Evolutionary conservation across 2,888 invertebrate species (phyloP).

Genomic region (Cheilosia soror): DNA sequence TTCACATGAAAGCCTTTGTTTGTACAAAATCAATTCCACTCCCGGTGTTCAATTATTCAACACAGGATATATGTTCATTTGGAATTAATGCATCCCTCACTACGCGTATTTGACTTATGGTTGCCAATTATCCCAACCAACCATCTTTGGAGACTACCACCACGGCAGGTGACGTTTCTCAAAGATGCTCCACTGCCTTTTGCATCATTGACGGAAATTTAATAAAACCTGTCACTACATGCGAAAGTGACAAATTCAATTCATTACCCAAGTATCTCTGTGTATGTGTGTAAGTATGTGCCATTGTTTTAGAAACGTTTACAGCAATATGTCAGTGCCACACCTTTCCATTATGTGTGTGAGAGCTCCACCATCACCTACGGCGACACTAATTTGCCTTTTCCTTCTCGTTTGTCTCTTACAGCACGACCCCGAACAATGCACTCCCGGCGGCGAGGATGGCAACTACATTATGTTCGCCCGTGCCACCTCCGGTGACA

Average conservation of each 20-base stretch:
- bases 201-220: conserved; percentile 12
- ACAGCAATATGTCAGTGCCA: conserved; percentile 40
- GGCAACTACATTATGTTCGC: conserved; percentile 99
- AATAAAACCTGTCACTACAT: conserved; percentile 50
- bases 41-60: not conserved
- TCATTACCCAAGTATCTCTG: conserved; percentile 29
- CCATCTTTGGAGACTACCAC: not conserved
- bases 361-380: conserved; percentile 4
- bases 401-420: conserved; percentile 76
- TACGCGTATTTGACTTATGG: not conserved
- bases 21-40: not conserved
- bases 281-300: conserved; percentile 15
- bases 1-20: not conserved
- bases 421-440: conserved; percentile 97
- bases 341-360: conserved; percentile 45
- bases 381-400: conserved; percentile 61
- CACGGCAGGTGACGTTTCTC: conserved; percentile 31
- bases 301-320: conserved; percentile 44
- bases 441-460: conserved; percentile 97
- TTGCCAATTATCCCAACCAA: conserved; percentile 10
- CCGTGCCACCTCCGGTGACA: conserved; percentile 98
- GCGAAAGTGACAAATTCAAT: conserved; percentile 58
- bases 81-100: conserved; percentile 16
- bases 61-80: not conserved
- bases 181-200: not conserved